Evolutionary conservation across 2,888 invertebrate species (phyloP).

Genomic region (Drosophila multiciliata): DNA sequence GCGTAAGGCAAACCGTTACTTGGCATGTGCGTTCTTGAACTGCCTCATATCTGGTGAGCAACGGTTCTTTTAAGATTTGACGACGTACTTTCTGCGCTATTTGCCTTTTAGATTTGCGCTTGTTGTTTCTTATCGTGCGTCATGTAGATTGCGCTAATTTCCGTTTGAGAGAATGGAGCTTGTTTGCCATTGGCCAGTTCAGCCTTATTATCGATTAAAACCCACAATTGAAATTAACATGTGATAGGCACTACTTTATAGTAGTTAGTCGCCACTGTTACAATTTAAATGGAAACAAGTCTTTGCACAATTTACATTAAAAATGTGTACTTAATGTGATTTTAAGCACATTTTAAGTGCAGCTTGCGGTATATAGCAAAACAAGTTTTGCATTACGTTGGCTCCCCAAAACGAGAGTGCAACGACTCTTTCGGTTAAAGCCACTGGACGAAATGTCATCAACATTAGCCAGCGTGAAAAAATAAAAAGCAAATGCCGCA

Average conservation of each 20-base stretch:
- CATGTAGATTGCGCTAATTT: conserved; percentile 31
- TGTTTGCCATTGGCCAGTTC: conserved; percentile 12
- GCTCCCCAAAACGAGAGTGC: conserved; percentile 51
- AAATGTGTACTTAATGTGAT: conserved; percentile 4
- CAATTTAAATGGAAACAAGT: not conserved
- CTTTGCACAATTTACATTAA: not conserved
- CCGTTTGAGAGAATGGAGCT: not conserved
- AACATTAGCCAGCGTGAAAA: conserved; percentile 53
- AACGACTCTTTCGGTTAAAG: conserved; percentile 56
- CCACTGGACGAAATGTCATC: conserved; percentile 45
- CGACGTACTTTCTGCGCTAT: conserved; percentile 25
- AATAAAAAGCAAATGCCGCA: conserved; percentile 18
- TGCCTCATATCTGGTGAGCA: conserved; percentile 24
- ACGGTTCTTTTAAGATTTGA: conserved; percentile 19
- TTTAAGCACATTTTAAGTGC: conserved; percentile 23
- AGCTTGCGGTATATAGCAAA: conserved; percentile 24
- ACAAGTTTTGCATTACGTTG: conserved; percentile 50
- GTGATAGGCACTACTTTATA: conserved; percentile 2
- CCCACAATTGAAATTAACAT: not conserved
- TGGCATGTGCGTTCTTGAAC: conserved; percentile 8
- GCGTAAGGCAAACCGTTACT: conserved; percentile 1
- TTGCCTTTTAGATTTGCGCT: conserved; percentile 34
- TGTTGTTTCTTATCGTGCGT: conserved; percentile 44
- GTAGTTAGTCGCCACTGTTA: not conserved
- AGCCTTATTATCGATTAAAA: conserved; percentile 48